Conservation (phyloP, 1,140 invertebrate species). For the Forficula auricularia region DNA sequence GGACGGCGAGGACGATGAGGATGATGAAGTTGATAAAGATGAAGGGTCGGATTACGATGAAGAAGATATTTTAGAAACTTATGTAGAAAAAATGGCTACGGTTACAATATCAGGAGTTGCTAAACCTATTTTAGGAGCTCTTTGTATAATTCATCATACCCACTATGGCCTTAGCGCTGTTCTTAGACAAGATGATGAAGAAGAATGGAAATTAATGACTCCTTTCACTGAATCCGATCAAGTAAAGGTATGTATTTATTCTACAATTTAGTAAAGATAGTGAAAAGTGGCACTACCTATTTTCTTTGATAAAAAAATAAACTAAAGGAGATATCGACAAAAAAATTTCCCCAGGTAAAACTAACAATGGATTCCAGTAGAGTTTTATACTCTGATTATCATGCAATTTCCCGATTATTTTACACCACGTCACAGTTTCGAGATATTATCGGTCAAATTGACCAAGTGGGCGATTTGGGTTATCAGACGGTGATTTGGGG, state of each 20-base stretch:
- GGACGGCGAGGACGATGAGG: slow-evolving; percentile 11
- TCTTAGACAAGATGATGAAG: slow-evolving; percentile 24
- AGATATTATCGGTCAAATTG: too few relatives aligned
- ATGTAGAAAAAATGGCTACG: not conserved
- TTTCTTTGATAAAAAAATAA: too few relatives aligned
- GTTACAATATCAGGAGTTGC: not conserved
- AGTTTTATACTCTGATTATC: too few relatives aligned
- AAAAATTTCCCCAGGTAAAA: too few relatives aligned
- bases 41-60: slow-evolving; percentile 15
- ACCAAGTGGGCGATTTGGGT: too few relatives aligned
- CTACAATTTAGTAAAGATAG: too few relatives aligned
- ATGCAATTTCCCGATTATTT: too few relatives aligned
- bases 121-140: not conserved
- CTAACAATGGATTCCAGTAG: too few relatives aligned
- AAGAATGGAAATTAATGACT: slow-evolving; percentile 25
- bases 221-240: slow-evolving; percentile 26
- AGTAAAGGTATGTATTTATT: slow-evolving; percentile 16
- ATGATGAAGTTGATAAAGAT: slow-evolving; percentile 20
- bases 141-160: not conserved
- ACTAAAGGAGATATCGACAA: too few relatives aligned
- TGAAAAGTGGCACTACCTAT: too few relatives aligned
- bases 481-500: too few relatives aligned
- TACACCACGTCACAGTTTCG: too few relatives aligned
- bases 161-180: slow-evolving; percentile 5
- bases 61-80: not conserved